Percentiles rank a stretch among this genome's conserved stretches.
Evolutionary conservation across 2,888 invertebrate genomes (phyloP).

Genomic region (Pammene aurita): DNA sequence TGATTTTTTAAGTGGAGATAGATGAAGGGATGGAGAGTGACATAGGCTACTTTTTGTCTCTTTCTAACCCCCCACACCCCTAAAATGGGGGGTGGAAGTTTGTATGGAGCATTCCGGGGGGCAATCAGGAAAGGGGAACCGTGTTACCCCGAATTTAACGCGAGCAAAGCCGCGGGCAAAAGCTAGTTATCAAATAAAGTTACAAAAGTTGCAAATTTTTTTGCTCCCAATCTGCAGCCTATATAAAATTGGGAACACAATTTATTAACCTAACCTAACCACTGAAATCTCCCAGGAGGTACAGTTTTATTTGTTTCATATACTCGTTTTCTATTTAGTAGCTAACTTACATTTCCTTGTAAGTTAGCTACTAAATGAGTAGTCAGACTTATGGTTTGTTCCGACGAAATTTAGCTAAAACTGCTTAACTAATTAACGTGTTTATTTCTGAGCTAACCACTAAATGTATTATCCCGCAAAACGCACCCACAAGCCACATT

Average conservation of each 20-base stretch:
- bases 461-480: conserved; percentile 12
- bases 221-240: neutral
- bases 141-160: too few relatives aligned
- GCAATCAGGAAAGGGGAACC: too few relatives aligned
- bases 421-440: conserved; percentile 13
- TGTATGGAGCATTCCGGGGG: too few relatives aligned
- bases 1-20: too few relatives aligned
- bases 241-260: conserved; percentile 5
- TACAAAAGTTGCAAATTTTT: conserved; percentile 4
- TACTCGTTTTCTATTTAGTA: neutral
- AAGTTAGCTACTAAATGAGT: conserved; percentile 13
- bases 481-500: conserved; percentile 1
- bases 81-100: too few relatives aligned
- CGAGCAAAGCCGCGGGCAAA: too few relatives aligned
- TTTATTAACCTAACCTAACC: neutral
- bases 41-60: too few relatives aligned
- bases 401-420: conserved; percentile 8
- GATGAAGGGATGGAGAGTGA: too few relatives aligned
- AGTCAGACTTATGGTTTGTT: neutral
- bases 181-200: too few relatives aligned
- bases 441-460: conserved; percentile 15
- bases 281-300: conserved; percentile 5
- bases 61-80: too few relatives aligned
- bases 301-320: conserved; percentile 13
- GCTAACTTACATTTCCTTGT: too few relatives aligned